Evolutionary conservation across 2,113 vertebrate species (phyloP).

Genomic region (Siphamia tubifer): DNA sequence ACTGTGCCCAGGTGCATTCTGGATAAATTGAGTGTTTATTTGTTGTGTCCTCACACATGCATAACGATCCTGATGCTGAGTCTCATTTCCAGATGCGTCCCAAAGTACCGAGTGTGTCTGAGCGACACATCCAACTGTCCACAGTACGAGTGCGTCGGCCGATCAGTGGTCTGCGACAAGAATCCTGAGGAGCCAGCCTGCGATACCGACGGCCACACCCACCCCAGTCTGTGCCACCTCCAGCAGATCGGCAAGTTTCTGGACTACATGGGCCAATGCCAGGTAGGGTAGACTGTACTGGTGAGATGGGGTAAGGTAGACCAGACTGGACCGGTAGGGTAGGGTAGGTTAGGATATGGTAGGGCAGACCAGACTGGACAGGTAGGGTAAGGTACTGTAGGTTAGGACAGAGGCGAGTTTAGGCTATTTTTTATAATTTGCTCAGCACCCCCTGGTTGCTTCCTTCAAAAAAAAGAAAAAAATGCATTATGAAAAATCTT

Average conservation of each 20-base stretch:
- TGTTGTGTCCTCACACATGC: background rate
- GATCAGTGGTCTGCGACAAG: conserved; percentile 85
- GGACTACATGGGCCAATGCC: conserved; percentile 92
- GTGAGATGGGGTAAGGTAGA: too few species aligned
- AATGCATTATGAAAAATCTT: too few species aligned
- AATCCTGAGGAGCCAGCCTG: conserved; percentile 87
- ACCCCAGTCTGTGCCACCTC: conserved; percentile 86
- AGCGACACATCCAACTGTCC: conserved; percentile 85
- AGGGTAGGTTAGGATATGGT: too few species aligned
- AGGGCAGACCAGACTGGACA: too few species aligned
- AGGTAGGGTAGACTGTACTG: conserved; percentile 85
- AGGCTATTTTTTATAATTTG: too few species aligned
- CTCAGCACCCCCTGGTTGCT: too few species aligned
- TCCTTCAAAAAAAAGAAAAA: too few species aligned
- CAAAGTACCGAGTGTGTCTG: conserved; percentile 89
- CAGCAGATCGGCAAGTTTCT: conserved; percentile 90
- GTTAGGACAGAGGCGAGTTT: too few species aligned
- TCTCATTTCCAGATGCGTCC: conserved; percentile 83
- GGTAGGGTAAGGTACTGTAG: too few species aligned
- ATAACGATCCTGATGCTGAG: background rate
- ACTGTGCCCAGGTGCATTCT: background rate
- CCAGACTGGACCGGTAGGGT: too few species aligned
- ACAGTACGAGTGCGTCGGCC: conserved; percentile 89
- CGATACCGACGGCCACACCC: conserved; percentile 88
- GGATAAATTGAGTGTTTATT: background rate